Conservation (phyloP, 1,140 invertebrate species). For the Anastrepha obliqua region DNA sequence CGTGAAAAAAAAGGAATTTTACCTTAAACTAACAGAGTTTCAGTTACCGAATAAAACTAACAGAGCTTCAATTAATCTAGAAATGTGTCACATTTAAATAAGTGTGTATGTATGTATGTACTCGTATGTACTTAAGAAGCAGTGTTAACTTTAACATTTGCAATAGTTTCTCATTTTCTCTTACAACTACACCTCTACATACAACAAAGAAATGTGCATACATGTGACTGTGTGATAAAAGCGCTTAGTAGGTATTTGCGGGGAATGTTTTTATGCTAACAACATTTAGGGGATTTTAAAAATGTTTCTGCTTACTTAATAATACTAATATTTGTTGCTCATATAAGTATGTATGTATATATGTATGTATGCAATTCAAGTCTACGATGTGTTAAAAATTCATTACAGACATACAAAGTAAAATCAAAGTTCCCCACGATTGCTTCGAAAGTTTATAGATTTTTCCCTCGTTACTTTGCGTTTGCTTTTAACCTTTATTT, state of each 20-base stretch:
- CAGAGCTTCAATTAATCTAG: not conserved
- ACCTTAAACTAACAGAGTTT: no score
- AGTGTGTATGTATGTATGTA: not conserved
- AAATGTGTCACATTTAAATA: not conserved
- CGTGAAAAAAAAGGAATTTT: no score
- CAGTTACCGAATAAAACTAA: not conserved
- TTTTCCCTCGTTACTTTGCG: not conserved
- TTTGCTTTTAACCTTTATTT: no score
- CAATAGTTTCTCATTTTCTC: not conserved
- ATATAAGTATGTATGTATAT: not conserved
- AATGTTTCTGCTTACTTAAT: not conserved
- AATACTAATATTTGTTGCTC: not conserved
- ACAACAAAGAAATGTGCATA: not conserved
- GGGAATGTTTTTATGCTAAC: conserved; percentile 26
- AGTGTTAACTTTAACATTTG: conserved; percentile 17
- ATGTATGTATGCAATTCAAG: not conserved
- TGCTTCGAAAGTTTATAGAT: not conserved
- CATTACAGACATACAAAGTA: not conserved
- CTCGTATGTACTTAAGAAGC: not conserved
- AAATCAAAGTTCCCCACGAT: not conserved
- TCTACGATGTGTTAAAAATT: not conserved
- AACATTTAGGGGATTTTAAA: not conserved
- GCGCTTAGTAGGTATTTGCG: not conserved
- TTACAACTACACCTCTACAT: not conserved
- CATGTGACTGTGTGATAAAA: not conserved